phyloP scores from a whole-genome alignment of 64 coral and sea anemone species.

The Astreopora myriophthalma region DNA sequence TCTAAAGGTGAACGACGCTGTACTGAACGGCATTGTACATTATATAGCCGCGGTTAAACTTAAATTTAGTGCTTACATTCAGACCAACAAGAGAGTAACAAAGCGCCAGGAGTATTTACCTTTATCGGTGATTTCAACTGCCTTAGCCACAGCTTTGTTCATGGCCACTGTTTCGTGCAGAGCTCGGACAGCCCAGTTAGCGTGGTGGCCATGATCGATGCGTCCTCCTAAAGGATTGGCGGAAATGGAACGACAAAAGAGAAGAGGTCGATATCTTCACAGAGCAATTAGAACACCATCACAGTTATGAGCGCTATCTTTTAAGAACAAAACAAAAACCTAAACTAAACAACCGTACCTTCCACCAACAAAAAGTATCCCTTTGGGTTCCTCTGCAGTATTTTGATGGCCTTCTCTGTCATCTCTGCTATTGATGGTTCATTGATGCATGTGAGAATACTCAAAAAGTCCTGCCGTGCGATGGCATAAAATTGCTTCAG shows the following conservation, averaged over 20 bases:
- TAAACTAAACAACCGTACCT: conserved; percentile 38
- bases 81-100: neutral
- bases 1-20: too few relatives aligned
- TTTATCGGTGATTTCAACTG: conserved; percentile 18
- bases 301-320: too few relatives aligned
- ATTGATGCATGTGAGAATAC: conserved; percentile 79
- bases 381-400: conserved; percentile 86
- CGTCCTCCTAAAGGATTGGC: conserved; percentile 65
- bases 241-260: too few relatives aligned
- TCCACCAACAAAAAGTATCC: conserved; percentile 91
- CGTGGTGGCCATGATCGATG: conserved; percentile 80
- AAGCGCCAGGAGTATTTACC: neutral
- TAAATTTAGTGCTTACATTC: neutral
- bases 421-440: conserved; percentile 88
- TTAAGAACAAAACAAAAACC: neutral
- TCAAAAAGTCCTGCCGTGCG: conserved; percentile 75
- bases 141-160: conserved; percentile 54
- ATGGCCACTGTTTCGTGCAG: conserved; percentile 71
- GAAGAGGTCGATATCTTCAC: too few relatives aligned
- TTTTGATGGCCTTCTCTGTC: conserved; percentile 89
- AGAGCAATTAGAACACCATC: too few relatives aligned
- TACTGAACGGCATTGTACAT: neutral
- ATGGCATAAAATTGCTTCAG: too few relatives aligned
- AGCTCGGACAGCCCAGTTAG: conserved; percentile 58
- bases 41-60: neutral